Conservation (phyloP, 92 coral and sea anemone genomes). For the Muricea muricata region DNA sequence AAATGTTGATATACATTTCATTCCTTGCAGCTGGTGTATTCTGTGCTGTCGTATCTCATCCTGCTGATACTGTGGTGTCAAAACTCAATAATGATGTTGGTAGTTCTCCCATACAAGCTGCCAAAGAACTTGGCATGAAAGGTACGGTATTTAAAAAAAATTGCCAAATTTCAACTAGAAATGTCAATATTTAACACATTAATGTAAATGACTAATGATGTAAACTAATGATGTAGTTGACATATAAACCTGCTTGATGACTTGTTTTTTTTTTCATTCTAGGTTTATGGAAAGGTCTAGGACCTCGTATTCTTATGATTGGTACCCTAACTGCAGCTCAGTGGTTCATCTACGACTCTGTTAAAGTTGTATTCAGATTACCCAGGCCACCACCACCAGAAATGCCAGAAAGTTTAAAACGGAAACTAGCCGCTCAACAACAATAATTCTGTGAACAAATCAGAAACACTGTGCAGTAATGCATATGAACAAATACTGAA, state of each 20-base stretch:
- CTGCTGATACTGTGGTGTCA: conserved; percentile 99
- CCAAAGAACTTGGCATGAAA: conserved; percentile 93
- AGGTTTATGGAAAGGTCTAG: conserved; percentile 98
- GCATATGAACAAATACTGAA: conserved; percentile 12
- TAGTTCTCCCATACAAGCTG: conserved; percentile 94
- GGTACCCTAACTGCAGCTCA: conserved; percentile 99
- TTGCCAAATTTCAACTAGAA: background rate
- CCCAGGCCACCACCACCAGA: conserved; percentile 99
- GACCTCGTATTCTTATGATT: conserved; percentile 99
- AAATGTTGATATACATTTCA: background rate
- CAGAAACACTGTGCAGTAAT: background rate
- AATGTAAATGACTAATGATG: background rate
- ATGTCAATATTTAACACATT: background rate
- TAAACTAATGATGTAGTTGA: background rate
- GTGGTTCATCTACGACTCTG: conserved; percentile 99
- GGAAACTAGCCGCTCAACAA: conserved; percentile 61
- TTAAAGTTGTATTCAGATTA: conserved; percentile 94
- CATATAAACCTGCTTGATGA: background rate
- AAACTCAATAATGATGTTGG: conserved; percentile 96
- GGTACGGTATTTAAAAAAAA: conserved; percentile 30
- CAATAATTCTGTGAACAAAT: background rate
- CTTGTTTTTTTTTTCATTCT: background rate
- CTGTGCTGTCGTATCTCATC: conserved; percentile 98
- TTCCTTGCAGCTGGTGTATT: conserved; percentile 85
- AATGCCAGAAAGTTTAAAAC: conserved; percentile 95